Conservation (phyloP, 2,888 invertebrate species). For the Heliconius cydno region DNA sequence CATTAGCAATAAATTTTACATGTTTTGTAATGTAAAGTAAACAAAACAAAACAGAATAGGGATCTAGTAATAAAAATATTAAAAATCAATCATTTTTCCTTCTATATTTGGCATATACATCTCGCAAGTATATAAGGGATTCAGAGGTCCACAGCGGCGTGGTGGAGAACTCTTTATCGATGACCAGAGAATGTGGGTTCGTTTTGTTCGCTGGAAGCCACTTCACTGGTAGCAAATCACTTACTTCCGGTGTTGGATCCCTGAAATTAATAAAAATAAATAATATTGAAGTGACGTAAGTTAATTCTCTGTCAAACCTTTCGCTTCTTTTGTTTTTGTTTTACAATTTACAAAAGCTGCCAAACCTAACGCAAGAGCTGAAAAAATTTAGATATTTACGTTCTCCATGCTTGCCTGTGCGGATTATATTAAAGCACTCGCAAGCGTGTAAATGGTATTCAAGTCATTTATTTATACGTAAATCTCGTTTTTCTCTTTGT, state of each 20-base stretch:
- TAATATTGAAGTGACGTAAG: not conserved
- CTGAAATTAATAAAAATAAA: conserved; percentile 54
- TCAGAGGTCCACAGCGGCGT: conserved; percentile 62
- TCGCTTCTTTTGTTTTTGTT: too few species aligned
- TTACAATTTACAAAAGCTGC: too few species aligned
- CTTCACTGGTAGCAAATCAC: conserved; percentile 57
- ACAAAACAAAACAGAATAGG: not conserved
- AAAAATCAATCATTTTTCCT: conserved; percentile 50
- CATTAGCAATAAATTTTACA: too few species aligned
- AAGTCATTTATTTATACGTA: too few species aligned
- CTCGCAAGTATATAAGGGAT: conserved; percentile 58
- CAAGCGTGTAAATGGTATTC: too few species aligned
- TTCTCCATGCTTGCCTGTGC: too few species aligned
- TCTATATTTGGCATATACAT: conserved; percentile 64
- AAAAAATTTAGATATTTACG: too few species aligned
- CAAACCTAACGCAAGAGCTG: too few species aligned
- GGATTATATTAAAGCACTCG: too few species aligned
- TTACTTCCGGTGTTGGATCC: conserved; percentile 64
- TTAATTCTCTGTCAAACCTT: too few species aligned
- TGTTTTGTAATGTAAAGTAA: too few species aligned
- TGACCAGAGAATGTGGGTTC: conserved; percentile 57
- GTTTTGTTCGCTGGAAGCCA: conserved; percentile 59
- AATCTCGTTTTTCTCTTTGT: too few species aligned
- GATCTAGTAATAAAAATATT: not conserved
- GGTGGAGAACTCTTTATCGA: conserved; percentile 58